phyloP scores from a whole-genome alignment of 2,797 vertebrate genomes.

The Cyclura pinguis region DNA sequence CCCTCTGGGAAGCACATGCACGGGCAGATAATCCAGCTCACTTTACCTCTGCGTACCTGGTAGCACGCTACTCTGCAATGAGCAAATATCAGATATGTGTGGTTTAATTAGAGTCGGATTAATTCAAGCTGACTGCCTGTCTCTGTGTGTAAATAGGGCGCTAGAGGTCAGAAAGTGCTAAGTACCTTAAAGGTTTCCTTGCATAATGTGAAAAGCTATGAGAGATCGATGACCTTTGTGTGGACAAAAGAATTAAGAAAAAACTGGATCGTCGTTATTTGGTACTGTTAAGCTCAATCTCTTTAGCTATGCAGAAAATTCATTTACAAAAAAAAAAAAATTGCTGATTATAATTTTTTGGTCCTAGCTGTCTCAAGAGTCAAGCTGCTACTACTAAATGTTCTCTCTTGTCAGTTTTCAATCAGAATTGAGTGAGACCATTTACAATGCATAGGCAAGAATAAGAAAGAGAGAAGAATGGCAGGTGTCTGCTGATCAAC shows the following conservation, averaged over 20 bases:
- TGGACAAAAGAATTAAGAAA: constrained; percentile 72
- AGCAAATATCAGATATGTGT: constrained; percentile 84
- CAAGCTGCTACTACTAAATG: not conserved
- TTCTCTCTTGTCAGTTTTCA: not conserved
- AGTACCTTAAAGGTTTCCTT: constrained; percentile 77
- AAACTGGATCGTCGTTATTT: constrained; percentile 48
- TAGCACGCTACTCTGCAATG: constrained; percentile 83
- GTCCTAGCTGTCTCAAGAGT: constrained; percentile 33
- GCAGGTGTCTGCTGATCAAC: not conserved
- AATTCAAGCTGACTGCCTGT: constrained; percentile 82
- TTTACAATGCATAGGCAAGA: not conserved
- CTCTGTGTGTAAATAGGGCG: constrained; percentile 83
- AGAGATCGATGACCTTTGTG: constrained; percentile 75
- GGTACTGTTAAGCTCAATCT: constrained; percentile 45
- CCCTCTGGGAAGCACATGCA: constrained; percentile 73
- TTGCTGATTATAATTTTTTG: constrained; percentile 51
- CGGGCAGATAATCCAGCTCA: constrained; percentile 86
- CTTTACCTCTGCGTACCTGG: constrained; percentile 87
- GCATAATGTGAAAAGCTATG: constrained; percentile 71
- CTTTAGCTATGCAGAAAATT: constrained; percentile 48
- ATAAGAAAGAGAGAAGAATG: not conserved
- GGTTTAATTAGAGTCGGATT: constrained; percentile 78
- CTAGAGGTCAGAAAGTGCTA: constrained; percentile 80
- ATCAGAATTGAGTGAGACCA: not conserved
- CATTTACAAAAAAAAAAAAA: constrained; percentile 23